Conservation (phyloP, 2,113 vertebrate genomes). For the Percopsis transmontana region DNA sequence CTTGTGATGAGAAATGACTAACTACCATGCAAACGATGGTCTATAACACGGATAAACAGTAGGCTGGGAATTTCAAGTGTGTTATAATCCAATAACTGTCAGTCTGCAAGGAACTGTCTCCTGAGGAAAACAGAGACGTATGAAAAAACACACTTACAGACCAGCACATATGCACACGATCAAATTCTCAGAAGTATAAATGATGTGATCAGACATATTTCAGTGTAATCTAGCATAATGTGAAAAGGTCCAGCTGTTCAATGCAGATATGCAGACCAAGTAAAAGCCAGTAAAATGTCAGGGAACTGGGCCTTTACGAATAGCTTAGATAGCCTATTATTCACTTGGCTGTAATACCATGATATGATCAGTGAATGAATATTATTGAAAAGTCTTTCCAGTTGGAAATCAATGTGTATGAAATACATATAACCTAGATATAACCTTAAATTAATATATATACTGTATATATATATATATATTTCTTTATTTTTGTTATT, state of each 20-base stretch:
- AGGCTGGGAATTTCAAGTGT: conserved; percentile 32
- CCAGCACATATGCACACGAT: conserved; percentile 33
- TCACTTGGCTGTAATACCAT: too few species aligned
- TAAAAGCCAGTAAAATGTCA: background rate
- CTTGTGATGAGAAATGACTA: conserved; percentile 28
- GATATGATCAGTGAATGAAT: too few species aligned
- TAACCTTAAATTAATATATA: too few species aligned
- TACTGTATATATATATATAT: too few species aligned
- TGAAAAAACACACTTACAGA: conserved; percentile 28
- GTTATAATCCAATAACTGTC: conserved; percentile 25
- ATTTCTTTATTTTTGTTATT: too few species aligned
- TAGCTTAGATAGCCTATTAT: too few species aligned
- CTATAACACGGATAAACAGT: conserved; percentile 34
- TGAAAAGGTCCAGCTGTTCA: conserved; percentile 10
- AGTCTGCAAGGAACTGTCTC: conserved; percentile 15
- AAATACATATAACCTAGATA: too few species aligned
- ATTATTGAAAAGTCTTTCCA: too few species aligned
- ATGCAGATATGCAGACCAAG: too few species aligned
- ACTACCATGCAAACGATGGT: conserved; percentile 12
- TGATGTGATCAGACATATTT: conserved; percentile 20
- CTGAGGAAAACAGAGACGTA: background rate
- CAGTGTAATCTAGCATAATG: background rate
- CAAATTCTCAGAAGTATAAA: conserved; percentile 26
- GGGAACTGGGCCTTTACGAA: background rate
- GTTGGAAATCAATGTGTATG: too few species aligned